Evolutionary conservation across 1,140 invertebrate genomes (phyloP).

Genomic region (Lethrus apterus): DNA sequence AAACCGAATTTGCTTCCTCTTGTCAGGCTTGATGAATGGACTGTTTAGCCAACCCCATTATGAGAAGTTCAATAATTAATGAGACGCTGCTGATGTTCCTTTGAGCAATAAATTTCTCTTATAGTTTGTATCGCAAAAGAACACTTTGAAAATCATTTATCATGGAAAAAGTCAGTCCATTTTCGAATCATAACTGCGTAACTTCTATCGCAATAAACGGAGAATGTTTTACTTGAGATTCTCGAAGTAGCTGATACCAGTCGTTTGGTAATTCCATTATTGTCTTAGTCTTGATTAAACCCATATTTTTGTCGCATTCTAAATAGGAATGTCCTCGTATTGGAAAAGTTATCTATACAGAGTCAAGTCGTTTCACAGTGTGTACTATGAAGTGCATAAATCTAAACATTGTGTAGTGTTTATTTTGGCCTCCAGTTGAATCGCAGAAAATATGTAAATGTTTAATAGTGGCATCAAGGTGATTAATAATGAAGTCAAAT

Average conservation of each 20-base stretch:
- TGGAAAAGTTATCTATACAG: slow-evolving; percentile 20
- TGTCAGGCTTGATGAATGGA: too few relatives aligned
- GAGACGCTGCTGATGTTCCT: too few relatives aligned
- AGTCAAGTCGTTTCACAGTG: slow-evolving; percentile 14
- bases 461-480: not conserved
- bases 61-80: too few relatives aligned
- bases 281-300: slow-evolving; percentile 25
- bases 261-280: slow-evolving; percentile 23
- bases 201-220: slow-evolving; percentile 18
- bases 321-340: slow-evolving; percentile 27
- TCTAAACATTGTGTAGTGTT: slow-evolving; percentile 9
- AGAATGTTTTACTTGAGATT: slow-evolving; percentile 18
- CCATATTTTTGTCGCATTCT: slow-evolving; percentile 30
- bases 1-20: too few relatives aligned
- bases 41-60: too few relatives aligned
- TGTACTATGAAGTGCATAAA: slow-evolving; percentile 14
- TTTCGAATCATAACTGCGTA: not conserved
- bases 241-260: slow-evolving; percentile 20
- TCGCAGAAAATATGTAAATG: slow-evolving; percentile 15
- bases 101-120: not conserved
- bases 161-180: not conserved
- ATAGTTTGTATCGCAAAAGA: not conserved
- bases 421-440: slow-evolving; percentile 11
- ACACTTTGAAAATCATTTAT: slow-evolving; percentile 1
- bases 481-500: slow-evolving; percentile 4